Percentiles rank a stretch among this genome's conserved stretches.
Evolutionary conservation across 1,140 invertebrate species (phyloP).

Genomic region (Gryon sp.): DNA sequence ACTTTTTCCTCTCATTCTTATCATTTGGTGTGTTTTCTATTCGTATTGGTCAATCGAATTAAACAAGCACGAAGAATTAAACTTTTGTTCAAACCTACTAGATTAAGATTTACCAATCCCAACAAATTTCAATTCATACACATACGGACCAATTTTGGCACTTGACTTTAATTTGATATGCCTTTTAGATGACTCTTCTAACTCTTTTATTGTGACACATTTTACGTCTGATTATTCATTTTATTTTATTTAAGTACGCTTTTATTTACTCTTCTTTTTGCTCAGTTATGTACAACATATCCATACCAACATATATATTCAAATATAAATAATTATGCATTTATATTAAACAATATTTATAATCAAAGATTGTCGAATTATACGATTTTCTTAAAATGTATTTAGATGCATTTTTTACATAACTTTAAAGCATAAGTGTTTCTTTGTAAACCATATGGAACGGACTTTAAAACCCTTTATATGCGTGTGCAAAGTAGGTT

Average conservation of each 20-base stretch:
- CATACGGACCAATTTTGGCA: constrained; percentile 49
- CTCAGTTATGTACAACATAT: too few relatives aligned
- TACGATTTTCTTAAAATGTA: neutral
- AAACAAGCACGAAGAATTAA: constrained; percentile 1
- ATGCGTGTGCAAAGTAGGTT: constrained; percentile 70
- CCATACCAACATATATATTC: too few relatives aligned
- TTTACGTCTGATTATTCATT: too few relatives aligned
- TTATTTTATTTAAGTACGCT: too few relatives aligned
- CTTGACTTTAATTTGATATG: constrained; percentile 29
- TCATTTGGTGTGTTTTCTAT: too few relatives aligned
- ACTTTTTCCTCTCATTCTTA: too few relatives aligned
- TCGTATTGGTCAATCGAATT: neutral
- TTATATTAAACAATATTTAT: too few relatives aligned
- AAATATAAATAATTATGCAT: too few relatives aligned
- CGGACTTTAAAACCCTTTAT: constrained; percentile 52
- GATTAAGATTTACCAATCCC: constrained; percentile 69
- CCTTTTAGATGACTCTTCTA: neutral
- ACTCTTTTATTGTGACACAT: neutral
- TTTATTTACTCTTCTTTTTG: too few relatives aligned
- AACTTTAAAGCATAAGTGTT: too few relatives aligned
- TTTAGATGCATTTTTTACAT: too few relatives aligned
- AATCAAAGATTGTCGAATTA: too few relatives aligned
- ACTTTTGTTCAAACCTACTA: constrained; percentile 65
- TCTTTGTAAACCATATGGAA: constrained; percentile 21
- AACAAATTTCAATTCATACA: constrained; percentile 71